Evolutionary conservation across 2,113 vertebrate species (phyloP), one percentile per base, ranked within the genome.

Genomic region (Caranx ignobilis): DNA sequence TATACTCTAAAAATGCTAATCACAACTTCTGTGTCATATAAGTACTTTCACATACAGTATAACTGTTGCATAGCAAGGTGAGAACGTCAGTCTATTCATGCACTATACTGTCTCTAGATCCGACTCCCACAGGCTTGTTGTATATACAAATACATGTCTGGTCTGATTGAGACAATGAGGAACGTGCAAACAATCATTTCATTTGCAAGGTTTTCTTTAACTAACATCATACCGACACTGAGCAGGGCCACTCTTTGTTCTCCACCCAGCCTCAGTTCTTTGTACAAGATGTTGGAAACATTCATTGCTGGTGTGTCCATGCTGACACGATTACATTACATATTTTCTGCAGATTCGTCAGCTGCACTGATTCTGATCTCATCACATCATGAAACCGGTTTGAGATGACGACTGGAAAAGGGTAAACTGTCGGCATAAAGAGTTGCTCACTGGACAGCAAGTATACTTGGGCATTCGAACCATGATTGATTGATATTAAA

Each of bases 1-100:
- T 43, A 37, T 73, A 26, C 1, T 26, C 26, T 26, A 18, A 55
- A 69, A 71, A 57, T 79, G 59, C 35, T 65, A 52, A 74, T 69
- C 35, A 41, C 21, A 75, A 32, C 21, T 19, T 35, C 26, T 35
- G 1, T 59, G 26, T 75, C 50, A 56, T 55, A 19, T 41, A 11
- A 48, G 43, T 39, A 21, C 37, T 71, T 62, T 67, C 55, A 54
- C 15, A 45, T 65, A 34, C 59, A 71, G 7, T 21, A 55, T 26
- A n/a, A 11, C 26, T n/a, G n/a, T 55, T 55, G 4, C 10, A 39
- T 26, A 8, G 62, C 15, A 54, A 57, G 21, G 47, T 37, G 71
- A 9, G 5, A 48, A 2, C 55, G 19, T 60, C 34, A 12, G 66
- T 71, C 0, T 57, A 70, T 69, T 41, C 7, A 55, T 66, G 3